These are phyloP conservation scores for Branchipolynoe longqiensis DNA, from an alignment of 2,888 invertebrate genomes.

Conservation along the genomic window DNA sequence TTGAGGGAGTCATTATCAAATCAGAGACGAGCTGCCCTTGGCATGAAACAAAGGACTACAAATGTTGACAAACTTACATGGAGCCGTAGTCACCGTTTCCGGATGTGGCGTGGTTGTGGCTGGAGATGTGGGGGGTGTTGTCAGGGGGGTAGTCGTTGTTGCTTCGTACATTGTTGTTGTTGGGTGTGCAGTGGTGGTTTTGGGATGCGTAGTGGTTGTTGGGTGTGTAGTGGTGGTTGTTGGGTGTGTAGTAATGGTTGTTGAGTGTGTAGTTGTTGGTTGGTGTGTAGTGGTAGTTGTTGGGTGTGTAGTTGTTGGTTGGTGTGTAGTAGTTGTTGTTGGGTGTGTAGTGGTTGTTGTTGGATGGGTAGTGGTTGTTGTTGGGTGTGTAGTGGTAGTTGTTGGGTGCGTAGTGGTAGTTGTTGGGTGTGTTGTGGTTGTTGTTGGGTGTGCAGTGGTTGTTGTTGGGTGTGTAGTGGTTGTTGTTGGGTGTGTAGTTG, in stretches of 20 bases:
- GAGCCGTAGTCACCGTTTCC: background rate
- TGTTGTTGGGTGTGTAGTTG: conserved; percentile 3
- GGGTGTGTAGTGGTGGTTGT: background rate
- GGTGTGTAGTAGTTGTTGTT: background rate
- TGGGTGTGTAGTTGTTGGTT: background rate
- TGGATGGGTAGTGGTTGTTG: background rate
- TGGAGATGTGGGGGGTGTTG: background rate
- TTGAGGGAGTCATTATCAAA: no score
- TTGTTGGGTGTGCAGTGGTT: background rate
- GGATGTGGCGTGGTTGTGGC: background rate
- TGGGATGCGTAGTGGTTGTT: background rate
- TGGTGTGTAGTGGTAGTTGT: background rate
- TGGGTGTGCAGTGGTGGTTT: background rate
- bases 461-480: background rate
- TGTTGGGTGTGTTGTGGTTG: background rate
- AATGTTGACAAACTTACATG: background rate
- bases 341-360: background rate
- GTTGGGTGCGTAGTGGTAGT: background rate
- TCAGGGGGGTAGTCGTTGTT: background rate
- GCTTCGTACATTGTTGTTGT: background rate
- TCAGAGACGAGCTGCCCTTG: no score
- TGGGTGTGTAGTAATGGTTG: background rate
- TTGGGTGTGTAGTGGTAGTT: background rate
- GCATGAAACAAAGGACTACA: no score
- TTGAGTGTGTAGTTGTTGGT: background rate